Base-by-base conservation (phyloP, 2,888 invertebrate genomes). In the Coelogynopora nodosa region DNA sequence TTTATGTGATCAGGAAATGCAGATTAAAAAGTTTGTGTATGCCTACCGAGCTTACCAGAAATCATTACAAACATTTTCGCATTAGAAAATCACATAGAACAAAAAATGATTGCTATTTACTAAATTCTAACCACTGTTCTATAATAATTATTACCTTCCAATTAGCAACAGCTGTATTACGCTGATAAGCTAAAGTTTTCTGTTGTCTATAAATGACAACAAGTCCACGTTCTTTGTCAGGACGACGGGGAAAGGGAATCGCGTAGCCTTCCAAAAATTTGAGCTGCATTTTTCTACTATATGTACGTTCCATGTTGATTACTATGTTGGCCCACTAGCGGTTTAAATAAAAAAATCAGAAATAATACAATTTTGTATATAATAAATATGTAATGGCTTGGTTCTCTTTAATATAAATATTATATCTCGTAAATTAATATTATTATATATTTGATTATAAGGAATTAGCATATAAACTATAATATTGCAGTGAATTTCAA, bases 201-300 rank as follows among this genome's bases (percentile, higher is more conserved):
- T 95, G 96, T 90, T 97, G 97, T 89, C 96, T 95, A 93, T 98
- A 99, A 91, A 99, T 99, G 86, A 98, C 97, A 95, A 99, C 96
- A 0, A 99, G 96, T 0, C 97, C 98, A 67, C 97, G 93, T 89
- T 95, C 95, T n/a, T n/a, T n/a, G 91, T 96, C 90, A 2, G 88
- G 87, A n/a, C 88, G 88, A 10, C 89, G 89, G 0, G 90, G 89
- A 88, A 98, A 92, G 5, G 95, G 96, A 90, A 98, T 97, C 84
- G 97, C 97, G 93, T 99, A 99, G 90, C 97, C 96, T 92, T 97
- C 95, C 80, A 98, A 94, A 92, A 96, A 97, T 89, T 95, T 94
- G 90, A 96, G 95, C 0, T 97, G 95, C 90, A 97, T 95, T 82
- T 95, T 94, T 91, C 96, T 95, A 0, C 96, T 95, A 82, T 98